Evolutionary conservation across 2,888 invertebrate species (phyloP).

Genomic region (Hedychridium roseum): DNA sequence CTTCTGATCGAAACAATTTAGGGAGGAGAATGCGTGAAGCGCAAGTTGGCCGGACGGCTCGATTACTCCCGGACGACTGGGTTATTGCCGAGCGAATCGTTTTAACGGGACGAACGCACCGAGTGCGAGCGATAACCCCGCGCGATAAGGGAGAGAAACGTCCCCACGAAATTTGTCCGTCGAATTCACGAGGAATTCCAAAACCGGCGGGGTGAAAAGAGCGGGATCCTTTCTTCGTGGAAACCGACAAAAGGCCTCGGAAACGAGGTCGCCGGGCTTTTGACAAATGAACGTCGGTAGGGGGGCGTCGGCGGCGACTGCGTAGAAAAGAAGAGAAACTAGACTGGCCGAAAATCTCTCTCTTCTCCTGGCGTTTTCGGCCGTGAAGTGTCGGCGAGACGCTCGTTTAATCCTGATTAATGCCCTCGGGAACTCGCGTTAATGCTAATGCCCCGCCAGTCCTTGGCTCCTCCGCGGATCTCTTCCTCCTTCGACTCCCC

Average conservation of each 20-base stretch:
- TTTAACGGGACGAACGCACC: constrained; percentile 47
- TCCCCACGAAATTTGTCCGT: constrained; percentile 7
- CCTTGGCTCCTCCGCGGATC: constrained; percentile 32
- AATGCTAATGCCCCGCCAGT: constrained; percentile 53
- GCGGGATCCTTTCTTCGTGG: constrained; percentile 24
- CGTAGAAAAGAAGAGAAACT: constrained; percentile 20
- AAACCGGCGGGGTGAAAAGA: background rate
- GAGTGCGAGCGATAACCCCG: constrained; percentile 47
- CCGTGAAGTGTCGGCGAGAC: constrained; percentile 41
- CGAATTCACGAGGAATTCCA: background rate
- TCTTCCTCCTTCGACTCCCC: background rate
- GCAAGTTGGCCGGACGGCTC: constrained; percentile 7
- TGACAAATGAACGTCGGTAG: constrained; percentile 39
- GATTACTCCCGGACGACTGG: constrained; percentile 30
- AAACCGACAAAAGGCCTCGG: constrained; percentile 30
- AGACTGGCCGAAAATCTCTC: no score
- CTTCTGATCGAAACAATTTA: constrained; percentile 7
- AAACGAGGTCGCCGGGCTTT: constrained; percentile 21
- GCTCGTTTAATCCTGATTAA: constrained; percentile 60
- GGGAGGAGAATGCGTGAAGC: constrained; percentile 21
- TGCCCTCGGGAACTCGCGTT: constrained; percentile 55
- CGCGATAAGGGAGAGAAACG: constrained; percentile 35
- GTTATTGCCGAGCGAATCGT: constrained; percentile 44
- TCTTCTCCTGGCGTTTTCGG: constrained; percentile 39
- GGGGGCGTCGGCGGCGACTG: constrained; percentile 25